Evolutionary conservation across 1,140 invertebrate genomes (phyloP).

Genomic region (Trypoxylus dichotomus): DNA sequence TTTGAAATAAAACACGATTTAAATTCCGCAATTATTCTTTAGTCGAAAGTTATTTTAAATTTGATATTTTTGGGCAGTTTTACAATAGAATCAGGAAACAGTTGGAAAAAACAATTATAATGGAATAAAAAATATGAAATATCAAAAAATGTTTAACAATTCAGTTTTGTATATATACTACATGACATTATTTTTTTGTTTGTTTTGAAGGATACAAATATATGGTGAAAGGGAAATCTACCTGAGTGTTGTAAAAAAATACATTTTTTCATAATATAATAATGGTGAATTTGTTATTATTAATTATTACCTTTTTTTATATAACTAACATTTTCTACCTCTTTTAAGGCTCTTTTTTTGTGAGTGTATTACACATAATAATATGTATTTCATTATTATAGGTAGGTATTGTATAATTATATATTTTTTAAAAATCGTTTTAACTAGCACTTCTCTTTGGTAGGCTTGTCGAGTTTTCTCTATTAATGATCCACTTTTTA

Average conservation of each 20-base stretch:
- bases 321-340: constrained; percentile 30
- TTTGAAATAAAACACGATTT: background rate
- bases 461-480: constrained; percentile 49
- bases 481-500: constrained; percentile 35
- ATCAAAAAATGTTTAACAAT: constrained; percentile 26
- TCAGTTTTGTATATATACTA: constrained; percentile 6
- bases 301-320: constrained; percentile 39
- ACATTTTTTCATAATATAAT: constrained; percentile 35
- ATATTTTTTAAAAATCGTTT: constrained; percentile 27
- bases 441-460: constrained; percentile 52
- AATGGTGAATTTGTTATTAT: constrained; percentile 15
- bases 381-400: constrained; percentile 38
- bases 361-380: constrained; percentile 33
- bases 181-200: background rate
- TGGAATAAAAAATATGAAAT: constrained; percentile 23
- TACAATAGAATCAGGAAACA: constrained; percentile 16
- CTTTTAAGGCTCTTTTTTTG: constrained; percentile 43
- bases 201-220: background rate
- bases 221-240: constrained; percentile 32
- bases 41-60: constrained; percentile 15
- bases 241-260: constrained; percentile 52
- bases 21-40: constrained; percentile 21
- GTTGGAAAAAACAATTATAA: constrained; percentile 16
- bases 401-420: constrained; percentile 19
- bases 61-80: constrained; percentile 16